Conservation (phyloP, 2,797 vertebrate species). For the Catostomus latipinnis region DNA sequence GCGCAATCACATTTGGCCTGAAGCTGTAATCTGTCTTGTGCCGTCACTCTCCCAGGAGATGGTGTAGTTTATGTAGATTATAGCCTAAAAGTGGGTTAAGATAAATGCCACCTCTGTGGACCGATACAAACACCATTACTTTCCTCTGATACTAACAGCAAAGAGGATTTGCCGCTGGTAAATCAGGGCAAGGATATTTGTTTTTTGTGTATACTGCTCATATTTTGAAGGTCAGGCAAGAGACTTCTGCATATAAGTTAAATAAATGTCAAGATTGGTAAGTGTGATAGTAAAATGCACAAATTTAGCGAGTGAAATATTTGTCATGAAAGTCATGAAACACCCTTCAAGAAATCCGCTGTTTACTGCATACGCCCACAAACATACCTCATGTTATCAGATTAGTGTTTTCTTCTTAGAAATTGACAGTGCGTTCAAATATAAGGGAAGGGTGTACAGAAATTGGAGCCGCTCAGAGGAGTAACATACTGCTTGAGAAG, state of each 20-base stretch:
- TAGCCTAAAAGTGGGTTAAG: conserved; percentile 78
- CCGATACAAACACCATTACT: conserved; percentile 60
- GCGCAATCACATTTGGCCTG: conserved; percentile 56
- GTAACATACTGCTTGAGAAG: conserved; percentile 22
- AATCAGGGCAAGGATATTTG: conserved; percentile 23
- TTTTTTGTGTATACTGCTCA: conserved; percentile 12
- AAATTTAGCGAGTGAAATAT: neutral
- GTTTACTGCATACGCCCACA: neutral
- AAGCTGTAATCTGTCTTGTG: conserved; percentile 74
- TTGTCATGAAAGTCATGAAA: conserved; percentile 6
- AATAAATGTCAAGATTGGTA: conserved; percentile 25
- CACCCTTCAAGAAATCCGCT: conserved; percentile 20
- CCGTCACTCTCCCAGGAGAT: conserved; percentile 64
- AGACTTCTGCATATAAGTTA: conserved; percentile 7
- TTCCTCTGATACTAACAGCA: conserved; percentile 47
- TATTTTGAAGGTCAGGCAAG: conserved; percentile 28
- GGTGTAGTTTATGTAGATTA: conserved; percentile 76
- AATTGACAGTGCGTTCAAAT: conserved; percentile 35
- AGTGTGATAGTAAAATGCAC: conserved; percentile 5
- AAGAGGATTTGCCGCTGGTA: conserved; percentile 20
- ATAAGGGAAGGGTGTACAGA: conserved; percentile 13
- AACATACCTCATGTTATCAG: conserved; percentile 33
- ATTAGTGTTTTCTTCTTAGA: neutral
- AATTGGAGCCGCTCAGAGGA: conserved; percentile 45
- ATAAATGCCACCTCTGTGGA: conserved; percentile 66